These are phyloP conservation scores for Halisarca cf. caerulea DNA, from an alignment of 37 sponge, comb jelly and placozoan species.

Conservation along the genomic window DNA sequence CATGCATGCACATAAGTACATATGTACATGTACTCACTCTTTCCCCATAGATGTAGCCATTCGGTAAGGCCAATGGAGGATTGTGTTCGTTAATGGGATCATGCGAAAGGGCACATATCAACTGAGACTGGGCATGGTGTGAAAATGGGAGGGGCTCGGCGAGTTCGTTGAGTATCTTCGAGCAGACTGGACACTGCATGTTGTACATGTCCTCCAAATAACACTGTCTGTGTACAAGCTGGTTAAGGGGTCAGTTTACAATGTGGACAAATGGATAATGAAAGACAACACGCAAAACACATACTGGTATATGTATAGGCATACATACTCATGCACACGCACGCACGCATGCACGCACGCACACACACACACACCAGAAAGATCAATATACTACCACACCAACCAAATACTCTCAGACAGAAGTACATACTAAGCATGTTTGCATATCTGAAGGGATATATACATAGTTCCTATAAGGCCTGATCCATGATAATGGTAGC, in stretches of 20 bases:
- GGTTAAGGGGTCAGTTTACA: conserved; percentile 14
- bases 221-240: conserved; percentile 60
- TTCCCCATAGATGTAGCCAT: conserved; percentile 96
- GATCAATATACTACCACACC: too few species aligned
- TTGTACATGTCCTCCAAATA: conserved; percentile 65
- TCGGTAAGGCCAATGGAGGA: conserved; percentile 93
- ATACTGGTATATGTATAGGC: not conserved
- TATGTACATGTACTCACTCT: conserved; percentile 42
- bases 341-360: too few species aligned
- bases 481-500: too few species aligned
- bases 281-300: not conserved
- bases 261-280: too few species aligned
- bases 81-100: conserved; percentile 96
- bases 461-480: too few species aligned
- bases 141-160: conserved; percentile 94
- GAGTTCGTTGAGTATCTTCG: conserved; percentile 81
- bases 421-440: too few species aligned
- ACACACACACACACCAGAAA: too few species aligned
- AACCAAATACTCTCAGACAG: too few species aligned
- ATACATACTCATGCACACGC: not conserved
- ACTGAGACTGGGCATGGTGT: conserved; percentile 91
- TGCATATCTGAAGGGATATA: too few species aligned
- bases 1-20: conserved; percentile 4
- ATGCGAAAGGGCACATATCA: conserved; percentile 88
- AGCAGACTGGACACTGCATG: conserved; percentile 92